phyloP scores from a whole-genome alignment of 2,888 invertebrate genomes.

The Oligia latruncula region DNA sequence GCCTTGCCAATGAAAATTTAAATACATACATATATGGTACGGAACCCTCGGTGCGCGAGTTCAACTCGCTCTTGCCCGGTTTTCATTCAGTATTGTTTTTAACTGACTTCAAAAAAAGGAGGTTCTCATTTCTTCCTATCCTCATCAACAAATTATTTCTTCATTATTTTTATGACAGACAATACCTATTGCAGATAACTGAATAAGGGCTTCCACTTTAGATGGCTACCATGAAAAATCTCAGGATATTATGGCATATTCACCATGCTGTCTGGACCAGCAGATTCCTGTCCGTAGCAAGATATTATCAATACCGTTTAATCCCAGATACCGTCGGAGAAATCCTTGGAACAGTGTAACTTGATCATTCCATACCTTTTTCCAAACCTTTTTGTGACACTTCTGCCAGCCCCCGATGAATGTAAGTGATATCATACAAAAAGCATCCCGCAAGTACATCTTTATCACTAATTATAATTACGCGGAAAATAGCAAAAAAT shows the following conservation, averaged over 20 bases:
- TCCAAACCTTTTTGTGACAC: constrained; percentile 18
- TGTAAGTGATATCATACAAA: constrained; percentile 57
- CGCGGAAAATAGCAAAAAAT: constrained; percentile 61
- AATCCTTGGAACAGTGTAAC: constrained; percentile 35
- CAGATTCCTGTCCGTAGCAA: constrained; percentile 24
- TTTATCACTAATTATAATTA: constrained; percentile 64
- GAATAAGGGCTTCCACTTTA: constrained; percentile 14
- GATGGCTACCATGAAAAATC: constrained; percentile 18
- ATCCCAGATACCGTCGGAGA: not conserved
- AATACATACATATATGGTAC: no score
- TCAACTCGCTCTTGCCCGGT: no score
- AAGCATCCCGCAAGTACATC: constrained; percentile 48
- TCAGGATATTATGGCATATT: constrained; percentile 9
- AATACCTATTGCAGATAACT: constrained; percentile 32
- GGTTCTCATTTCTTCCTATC: not conserved
- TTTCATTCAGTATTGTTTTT: not conserved
- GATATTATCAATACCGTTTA: constrained; percentile 39
- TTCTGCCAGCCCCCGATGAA: constrained; percentile 30
- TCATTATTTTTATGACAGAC: constrained; percentile 10
- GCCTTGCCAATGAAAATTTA: no score
- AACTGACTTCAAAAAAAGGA: not conserved
- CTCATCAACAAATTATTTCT: not conserved
- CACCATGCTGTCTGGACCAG: constrained; percentile 23
- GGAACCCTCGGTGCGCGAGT: no score
- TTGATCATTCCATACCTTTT: constrained; percentile 18